Base-by-base conservation (phyloP, 2,888 invertebrate species). In the Drosophila peninsularis region DNA sequence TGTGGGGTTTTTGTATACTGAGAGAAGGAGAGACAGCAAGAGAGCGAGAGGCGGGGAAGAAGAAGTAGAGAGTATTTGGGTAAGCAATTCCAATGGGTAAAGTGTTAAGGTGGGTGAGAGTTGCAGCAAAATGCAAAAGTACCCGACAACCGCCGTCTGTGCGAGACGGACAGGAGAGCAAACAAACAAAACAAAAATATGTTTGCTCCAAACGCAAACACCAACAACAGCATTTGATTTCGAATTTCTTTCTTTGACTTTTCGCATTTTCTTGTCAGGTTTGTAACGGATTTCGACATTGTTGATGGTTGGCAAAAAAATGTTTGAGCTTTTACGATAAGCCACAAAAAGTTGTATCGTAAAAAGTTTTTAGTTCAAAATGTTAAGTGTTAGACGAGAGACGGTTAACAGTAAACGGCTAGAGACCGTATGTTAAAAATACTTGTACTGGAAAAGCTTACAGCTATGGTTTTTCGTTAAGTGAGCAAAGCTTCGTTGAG, bases 51-150 rank as follows among this genome's bases (percentile, higher is more conserved):
- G 24, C 14, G 9, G 47, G 50, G 27, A n/a, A 30, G n/a, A n/a
- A 62, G 44, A 58, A 24, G 24, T n/a, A 65, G 42, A 65, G 64
- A 80, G 80, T 69, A 44, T 60, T 60, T 60, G 64, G 78, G 58
- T 56, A 71, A 76, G 78, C 76, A 58, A 61, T 34, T 76, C 83
- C 81, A 80, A 79, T 76, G 70, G 71, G 64, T 70, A 39, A 36
- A 61, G 75, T 68, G 70, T 71, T 27, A 36, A 36, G 53, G 56
- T 44, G 71, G 65, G 60, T 63, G 62, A 65, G 45, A 56, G 64
- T 69, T 71, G 71, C 77, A 70, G 56, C 83, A 83, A 83, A 83
- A 83, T 79, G 66, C 81, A 78, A 86, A 83, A 73, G 45, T 57
- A 57, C 56, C 65, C 65, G 44, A 58, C 32, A 50, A 53, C 36